Evolutionary conservation across 2,797 vertebrate species (phyloP).

Genomic region (Clarias fuscus): DNA sequence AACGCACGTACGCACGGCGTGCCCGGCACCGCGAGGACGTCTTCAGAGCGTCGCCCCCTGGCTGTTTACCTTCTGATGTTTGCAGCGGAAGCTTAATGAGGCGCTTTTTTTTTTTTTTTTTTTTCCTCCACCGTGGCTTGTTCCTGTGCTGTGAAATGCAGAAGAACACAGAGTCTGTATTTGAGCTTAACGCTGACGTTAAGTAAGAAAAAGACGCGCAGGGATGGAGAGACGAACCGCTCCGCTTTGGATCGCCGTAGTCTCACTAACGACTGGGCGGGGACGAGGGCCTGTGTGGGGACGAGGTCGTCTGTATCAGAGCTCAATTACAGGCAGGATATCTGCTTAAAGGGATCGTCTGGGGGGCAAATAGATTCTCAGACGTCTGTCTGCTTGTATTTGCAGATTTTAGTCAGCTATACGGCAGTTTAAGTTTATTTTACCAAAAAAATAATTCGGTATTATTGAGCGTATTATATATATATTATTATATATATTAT

Average conservation of each 20-base stretch:
- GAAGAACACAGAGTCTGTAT: background rate
- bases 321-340: background rate
- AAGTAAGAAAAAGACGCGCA: background rate
- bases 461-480: too few relatives aligned
- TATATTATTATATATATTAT: too few relatives aligned
- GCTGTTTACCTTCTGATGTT: slow-evolving; percentile 9
- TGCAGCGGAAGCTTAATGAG: background rate
- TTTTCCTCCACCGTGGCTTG: background rate
- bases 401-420: background rate
- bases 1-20: background rate
- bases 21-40: background rate
- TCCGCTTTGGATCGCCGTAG: background rate
- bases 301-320: background rate
- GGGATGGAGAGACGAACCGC: background rate
- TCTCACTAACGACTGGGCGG: background rate
- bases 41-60: slow-evolving; percentile 6
- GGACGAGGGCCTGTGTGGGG: background rate
- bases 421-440: too few relatives aligned
- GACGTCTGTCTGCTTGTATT: too few relatives aligned
- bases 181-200: too few relatives aligned
- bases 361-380: background rate
- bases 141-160: background rate
- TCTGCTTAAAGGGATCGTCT: background rate
- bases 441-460: too few relatives aligned
- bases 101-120: background rate